phyloP scores from a whole-genome alignment of 1,140 invertebrate species.

The Episyrphus balteatus region DNA sequence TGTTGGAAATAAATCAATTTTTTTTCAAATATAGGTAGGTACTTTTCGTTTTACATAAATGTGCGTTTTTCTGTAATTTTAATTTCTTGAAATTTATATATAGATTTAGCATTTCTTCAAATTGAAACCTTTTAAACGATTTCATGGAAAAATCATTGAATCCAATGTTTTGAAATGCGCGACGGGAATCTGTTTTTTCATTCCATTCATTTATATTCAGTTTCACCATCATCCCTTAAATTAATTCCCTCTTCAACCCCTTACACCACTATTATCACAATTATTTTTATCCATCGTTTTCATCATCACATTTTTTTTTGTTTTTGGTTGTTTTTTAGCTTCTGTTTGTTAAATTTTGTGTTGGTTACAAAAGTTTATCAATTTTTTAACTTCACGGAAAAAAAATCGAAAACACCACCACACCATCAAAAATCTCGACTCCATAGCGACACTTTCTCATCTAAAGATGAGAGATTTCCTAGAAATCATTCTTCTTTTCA shows the following conservation, averaged over 20 bases:
- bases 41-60: not conserved
- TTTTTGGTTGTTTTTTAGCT: not conserved
- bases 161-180: no score
- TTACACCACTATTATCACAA: not conserved
- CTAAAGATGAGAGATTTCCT: not conserved
- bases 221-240: no score
- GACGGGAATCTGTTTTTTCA: no score
- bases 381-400: no score
- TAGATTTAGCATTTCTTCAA: no score
- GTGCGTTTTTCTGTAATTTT: not conserved
- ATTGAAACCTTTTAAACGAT: no score
- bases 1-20: no score
- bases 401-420: not conserved
- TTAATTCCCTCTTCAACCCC: not conserved
- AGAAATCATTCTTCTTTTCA: not conserved
- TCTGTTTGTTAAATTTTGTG: not conserved
- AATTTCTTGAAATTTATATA: not conserved
- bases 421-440: not conserved
- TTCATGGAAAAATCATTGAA: no score
- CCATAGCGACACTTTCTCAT: not conserved
- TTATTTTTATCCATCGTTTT: not conserved
- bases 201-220: no score
- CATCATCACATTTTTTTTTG: not conserved
- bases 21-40: no score
- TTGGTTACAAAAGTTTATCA: not conserved